phyloP scores from a whole-genome alignment of 2,113 vertebrate genomes.

The Toxotes jaculatrix region DNA sequence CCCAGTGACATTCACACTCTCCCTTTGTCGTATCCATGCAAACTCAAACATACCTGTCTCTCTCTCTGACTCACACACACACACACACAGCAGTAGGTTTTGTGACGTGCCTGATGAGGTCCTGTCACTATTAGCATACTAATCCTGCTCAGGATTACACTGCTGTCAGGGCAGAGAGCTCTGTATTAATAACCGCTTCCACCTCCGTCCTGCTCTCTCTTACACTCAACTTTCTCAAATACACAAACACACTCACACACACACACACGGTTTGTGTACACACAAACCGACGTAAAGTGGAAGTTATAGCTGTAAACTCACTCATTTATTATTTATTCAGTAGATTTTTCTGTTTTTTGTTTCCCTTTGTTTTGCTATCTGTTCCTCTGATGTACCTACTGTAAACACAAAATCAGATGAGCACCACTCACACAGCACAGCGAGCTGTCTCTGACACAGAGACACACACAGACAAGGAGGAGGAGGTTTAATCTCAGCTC shows the following conservation, averaged over 20 bases:
- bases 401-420: background rate
- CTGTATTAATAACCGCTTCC: slow-evolving; percentile 44
- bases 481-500: slow-evolving; percentile 22
- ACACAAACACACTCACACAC: background rate
- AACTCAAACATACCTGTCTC: background rate
- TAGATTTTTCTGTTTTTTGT: background rate
- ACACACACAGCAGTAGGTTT: background rate
- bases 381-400: background rate
- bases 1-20: background rate
- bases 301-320: background rate
- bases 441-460: background rate
- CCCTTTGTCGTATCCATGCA: background rate
- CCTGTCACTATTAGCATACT: slow-evolving; percentile 48
- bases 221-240: background rate
- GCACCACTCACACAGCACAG: background rate
- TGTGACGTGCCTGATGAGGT: slow-evolving; percentile 38
- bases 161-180: slow-evolving; percentile 36
- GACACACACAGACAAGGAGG: background rate
- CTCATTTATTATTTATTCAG: background rate
- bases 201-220: background rate
- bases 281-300: no score
- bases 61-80: background rate
- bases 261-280: background rate
- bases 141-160: slow-evolving; percentile 51
- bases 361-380: background rate